Base-by-base conservation (phyloP, 2,888 invertebrate genomes). In the Glaucopsyche alexis region DNA sequence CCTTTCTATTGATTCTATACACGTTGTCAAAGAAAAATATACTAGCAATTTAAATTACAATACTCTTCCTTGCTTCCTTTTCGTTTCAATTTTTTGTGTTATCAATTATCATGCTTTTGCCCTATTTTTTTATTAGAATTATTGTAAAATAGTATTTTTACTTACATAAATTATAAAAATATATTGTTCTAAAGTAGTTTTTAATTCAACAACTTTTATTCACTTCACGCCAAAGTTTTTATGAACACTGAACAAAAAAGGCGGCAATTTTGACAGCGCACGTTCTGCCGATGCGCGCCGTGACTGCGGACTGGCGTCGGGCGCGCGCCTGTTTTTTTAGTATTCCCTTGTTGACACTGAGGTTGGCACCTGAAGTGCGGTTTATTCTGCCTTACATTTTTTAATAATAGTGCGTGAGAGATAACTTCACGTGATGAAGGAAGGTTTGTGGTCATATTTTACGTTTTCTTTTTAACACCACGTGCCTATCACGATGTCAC, bases 351-450 rank as follows among this genome's bases (percentile, higher is more conserved):
- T 82, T n/a, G n/a, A n/a, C n/a, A n/a, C n/a, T n/a, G n/a, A n/a
- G n/a, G n/a, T n/a, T 82, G 82, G 83, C 79, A 78, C 78, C 74
- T 77, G 82, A 79, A 77, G 76, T 82, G 84, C 81, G 83, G 80
- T 82, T 84, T 81, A 80, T 84, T 82, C 81, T 80, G 80, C 80
- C 80, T 83, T 82, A 81, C 82, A 84, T 81, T 84, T 84, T 85
- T 84, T 85, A 83, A 80, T 80, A 83, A 79, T 83, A 77, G 82
- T 83, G 82, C 82, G 81, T 83, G 84, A 81, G 76, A 78, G 79
- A 78, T 80, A 80, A 82, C 78, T 71, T 76, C 78, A 78, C 81
- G 81, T 81, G 81, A 86, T 84, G 85, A 65, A 75, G 73, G 81
- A 83, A 87, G 87, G 89, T 89, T 81, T 75, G 88, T 55, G 49